phyloP scores from a whole-genome alignment of 1,140 invertebrate genomes.

The Chlorops oryzae region DNA sequence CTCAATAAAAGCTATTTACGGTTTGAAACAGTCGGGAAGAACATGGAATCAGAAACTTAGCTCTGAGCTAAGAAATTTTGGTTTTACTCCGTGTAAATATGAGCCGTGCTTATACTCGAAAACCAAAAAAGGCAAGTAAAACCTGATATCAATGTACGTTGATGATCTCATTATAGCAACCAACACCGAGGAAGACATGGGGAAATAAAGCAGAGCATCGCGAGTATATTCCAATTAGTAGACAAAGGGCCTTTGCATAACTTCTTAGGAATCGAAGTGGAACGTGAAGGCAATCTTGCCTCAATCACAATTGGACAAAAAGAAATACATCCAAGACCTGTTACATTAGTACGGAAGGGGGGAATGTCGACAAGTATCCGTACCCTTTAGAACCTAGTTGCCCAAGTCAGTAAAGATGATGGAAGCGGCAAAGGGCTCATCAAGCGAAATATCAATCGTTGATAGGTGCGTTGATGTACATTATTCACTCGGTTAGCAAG shows the following conservation, averaged over 20 bases:
- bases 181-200: constrained; percentile 13
- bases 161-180: constrained; percentile 25
- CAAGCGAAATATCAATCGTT: no score
- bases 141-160: constrained; percentile 16
- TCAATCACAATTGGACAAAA: not conserved
- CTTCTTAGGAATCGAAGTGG: constrained; percentile 36
- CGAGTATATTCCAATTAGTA: constrained; percentile 28
- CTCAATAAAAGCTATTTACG: not conserved
- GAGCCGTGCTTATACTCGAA: constrained; percentile 38
- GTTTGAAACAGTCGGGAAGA: constrained; percentile 7
- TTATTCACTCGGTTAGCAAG: no score
- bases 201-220: constrained; percentile 17
- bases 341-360: not conserved
- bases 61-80: constrained; percentile 18
- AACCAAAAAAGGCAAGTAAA: constrained; percentile 4
- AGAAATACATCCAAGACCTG: not conserved
- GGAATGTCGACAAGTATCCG: not conserved
- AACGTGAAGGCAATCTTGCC: not conserved
- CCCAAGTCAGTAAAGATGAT: no score
- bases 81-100: no score
- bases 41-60: constrained; percentile 31
- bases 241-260: constrained; percentile 18
- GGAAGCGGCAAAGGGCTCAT: no score
- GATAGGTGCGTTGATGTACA: no score
- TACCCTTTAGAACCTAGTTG: not conserved